A percentile compares a stretch with the other conserved stretches of the same genome.
Conservation (phyloP, 2,888 invertebrate species). For the Sisyra terminalis region DNA sequence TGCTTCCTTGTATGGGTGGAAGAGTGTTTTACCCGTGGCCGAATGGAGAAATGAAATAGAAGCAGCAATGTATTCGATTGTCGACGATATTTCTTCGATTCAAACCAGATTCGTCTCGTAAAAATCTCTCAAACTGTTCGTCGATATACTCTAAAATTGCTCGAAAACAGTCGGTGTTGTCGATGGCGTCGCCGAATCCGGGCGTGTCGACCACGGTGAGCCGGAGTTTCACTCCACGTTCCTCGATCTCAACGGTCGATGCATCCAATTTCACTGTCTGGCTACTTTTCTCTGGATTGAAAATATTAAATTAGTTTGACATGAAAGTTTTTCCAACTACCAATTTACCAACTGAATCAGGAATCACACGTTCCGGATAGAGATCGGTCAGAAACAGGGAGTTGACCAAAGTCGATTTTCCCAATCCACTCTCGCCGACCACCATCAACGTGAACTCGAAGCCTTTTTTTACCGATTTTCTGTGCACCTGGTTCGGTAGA, state of each 20-base stretch:
- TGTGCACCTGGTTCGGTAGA: slow-evolving; percentile 89
- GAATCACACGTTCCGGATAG: slow-evolving; percentile 82
- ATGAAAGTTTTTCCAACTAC: too few relatives aligned
- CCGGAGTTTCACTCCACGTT: slow-evolving; percentile 82
- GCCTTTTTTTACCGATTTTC: slow-evolving; percentile 94
- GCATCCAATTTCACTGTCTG: slow-evolving; percentile 90
- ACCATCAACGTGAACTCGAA: slow-evolving; percentile 98
- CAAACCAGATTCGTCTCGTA: slow-evolving; percentile 85
- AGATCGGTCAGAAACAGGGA: slow-evolving; percentile 88
- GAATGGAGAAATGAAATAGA: slow-evolving; percentile 94
- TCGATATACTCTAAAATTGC: slow-evolving; percentile 94
- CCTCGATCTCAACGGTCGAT: slow-evolving; percentile 92
- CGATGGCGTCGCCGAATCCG: slow-evolving; percentile 89
- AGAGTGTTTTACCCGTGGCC: slow-evolving; percentile 97
- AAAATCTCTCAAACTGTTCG: slow-evolving; percentile 86
- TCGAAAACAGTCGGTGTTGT: slow-evolving; percentile 86
- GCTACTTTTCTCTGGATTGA: slow-evolving; percentile 68
- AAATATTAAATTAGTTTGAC: slow-evolving; percentile 6
- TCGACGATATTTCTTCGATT: slow-evolving; percentile 94
- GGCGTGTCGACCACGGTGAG: slow-evolving; percentile 92
- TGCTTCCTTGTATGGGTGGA: too few relatives aligned
- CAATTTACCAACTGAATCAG: slow-evolving; percentile 64
- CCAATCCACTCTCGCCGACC: slow-evolving; percentile 76
- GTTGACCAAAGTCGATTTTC: slow-evolving; percentile 91
- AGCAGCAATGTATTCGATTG: slow-evolving; percentile 93